Base-by-base conservation (phyloP, 2,113 vertebrate species). In the Monarcha castaneiventris region DNA sequence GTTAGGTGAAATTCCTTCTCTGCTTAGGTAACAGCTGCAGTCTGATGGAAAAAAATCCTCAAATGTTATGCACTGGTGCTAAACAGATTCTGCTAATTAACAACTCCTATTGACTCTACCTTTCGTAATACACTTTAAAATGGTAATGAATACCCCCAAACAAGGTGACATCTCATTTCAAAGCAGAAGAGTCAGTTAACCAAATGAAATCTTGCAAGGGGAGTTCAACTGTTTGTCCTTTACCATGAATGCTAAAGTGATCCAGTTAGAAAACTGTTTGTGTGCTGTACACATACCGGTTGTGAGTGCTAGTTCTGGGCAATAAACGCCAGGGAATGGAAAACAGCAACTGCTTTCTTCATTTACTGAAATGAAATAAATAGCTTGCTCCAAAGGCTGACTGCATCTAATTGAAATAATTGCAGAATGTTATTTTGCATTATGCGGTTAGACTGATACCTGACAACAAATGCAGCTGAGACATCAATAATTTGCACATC, bases 11-110 rank as follows among this genome's bases (percentile, higher is more conserved):
- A 95, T 96, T 73, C 91, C 62, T 92, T 87, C 94, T 82, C 73
- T 94, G 85, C 90, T 89, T 90, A 96, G 92, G 89, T 96, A 97
- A 96, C 89, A 97, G 93, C 92, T 97, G 95, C 96, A 96, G 80
- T 27, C 84, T 63, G 61, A 74, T 74, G 87, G 75, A 82, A 88
- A 68, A 64, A 82, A 87, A 79, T 81, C 67, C 56, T 88, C 71
- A 66, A 58, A 77, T 87, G 55, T 74, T 95, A 75, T 39, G 71
- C 82, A 41, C 85, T 92, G 79, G 78, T 94, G 90, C 58, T 89
- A 96, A 96, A 81, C 54, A 95, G 72, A 77, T 66, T 44, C 89
- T 91, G 69, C 87, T 97, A 91, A 97, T 97, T 96, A 97, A 82
- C 54, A 97, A 54, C 59, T 93, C 75, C 71, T 64, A 61, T 95